These are phyloP conservation scores for Muscicapa striata DNA, from an alignment of 2,797 vertebrate genomes.

Conservation along the genomic window DNA sequence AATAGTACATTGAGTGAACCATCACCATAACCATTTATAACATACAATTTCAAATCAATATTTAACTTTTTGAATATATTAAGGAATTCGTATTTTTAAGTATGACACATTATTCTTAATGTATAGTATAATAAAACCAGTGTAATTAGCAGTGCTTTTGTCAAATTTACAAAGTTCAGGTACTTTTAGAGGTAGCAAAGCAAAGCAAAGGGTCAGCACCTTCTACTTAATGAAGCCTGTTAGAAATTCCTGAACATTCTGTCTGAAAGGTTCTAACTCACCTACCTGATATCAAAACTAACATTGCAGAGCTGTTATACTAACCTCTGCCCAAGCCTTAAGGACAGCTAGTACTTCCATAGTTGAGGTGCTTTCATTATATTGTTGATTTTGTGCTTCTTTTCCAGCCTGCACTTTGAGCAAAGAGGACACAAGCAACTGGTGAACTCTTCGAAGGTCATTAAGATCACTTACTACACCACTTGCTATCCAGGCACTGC, in stretches of 20 bases:
- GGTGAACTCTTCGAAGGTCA: slow-evolving; percentile 90
- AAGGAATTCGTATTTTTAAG: background rate
- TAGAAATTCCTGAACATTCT: background rate
- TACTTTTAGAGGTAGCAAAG: background rate
- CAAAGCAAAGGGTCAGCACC: background rate
- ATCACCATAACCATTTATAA: background rate
- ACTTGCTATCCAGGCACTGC: slow-evolving; percentile 93
- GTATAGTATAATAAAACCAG: background rate
- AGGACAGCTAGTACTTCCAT: slow-evolving; percentile 93
- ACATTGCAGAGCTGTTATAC: background rate
- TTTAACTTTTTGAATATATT: background rate
- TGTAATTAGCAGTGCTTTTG: background rate
- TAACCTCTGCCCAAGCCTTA: slow-evolving; percentile 95
- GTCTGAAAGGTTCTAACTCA: background rate
- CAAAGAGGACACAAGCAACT: slow-evolving; percentile 88
- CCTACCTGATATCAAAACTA: background rate
- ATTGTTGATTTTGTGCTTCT: slow-evolving; percentile 80
- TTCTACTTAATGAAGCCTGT: background rate
- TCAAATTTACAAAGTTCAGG: background rate
- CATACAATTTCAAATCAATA: background rate
- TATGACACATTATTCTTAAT: background rate
- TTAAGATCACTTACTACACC: slow-evolving; percentile 90
- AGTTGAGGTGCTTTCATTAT: slow-evolving; percentile 89
- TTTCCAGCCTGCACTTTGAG: slow-evolving; percentile 84
- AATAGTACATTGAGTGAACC: background rate